These are phyloP conservation scores for Parasteatoda lunata DNA, from an alignment of 2,888 invertebrate species.

Conservation along the genomic window DNA sequence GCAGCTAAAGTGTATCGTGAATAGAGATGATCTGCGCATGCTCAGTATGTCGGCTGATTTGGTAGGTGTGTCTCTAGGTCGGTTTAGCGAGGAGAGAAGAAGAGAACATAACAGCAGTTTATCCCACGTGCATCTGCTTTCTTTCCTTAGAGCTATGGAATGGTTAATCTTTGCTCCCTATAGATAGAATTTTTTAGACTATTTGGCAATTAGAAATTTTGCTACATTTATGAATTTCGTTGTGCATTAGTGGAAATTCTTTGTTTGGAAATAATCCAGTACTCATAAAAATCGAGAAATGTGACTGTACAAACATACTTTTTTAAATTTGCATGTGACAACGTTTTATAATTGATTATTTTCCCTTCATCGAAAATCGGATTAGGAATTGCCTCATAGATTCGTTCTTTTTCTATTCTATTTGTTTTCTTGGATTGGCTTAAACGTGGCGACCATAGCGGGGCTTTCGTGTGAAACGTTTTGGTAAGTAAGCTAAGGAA, in stretches of 20 bases:
- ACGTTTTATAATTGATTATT: no score
- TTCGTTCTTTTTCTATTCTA: background rate
- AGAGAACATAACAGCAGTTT: background rate
- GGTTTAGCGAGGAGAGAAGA: background rate
- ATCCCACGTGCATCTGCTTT: constrained; percentile 58
- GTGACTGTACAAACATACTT: no score
- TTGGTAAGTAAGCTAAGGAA: constrained; percentile 40
- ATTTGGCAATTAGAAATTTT: no score
- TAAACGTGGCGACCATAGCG: constrained; percentile 62
- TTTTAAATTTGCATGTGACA: no score
- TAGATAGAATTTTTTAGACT: no score
- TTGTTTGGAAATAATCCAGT: constrained; percentile 35
- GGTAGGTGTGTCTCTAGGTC: constrained; percentile 64
- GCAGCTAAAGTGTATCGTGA: background rate
- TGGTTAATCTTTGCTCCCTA: no score
- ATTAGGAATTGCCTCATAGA: background rate
- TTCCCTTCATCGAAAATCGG: background rate
- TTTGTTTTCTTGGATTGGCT: background rate
- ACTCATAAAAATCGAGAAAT: no score
- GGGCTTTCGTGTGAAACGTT: constrained; percentile 56
- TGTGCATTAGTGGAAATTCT: constrained; percentile 8
- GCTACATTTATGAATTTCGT: no score
- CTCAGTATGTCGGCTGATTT: constrained; percentile 54
- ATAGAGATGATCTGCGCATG: constrained; percentile 35
- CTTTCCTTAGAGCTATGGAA: no score